Percentiles rank a stretch among this genome's conserved stretches.
phyloP scores from a whole-genome alignment of 2,113 vertebrate genomes.

The Hypomesus transpacificus region DNA sequence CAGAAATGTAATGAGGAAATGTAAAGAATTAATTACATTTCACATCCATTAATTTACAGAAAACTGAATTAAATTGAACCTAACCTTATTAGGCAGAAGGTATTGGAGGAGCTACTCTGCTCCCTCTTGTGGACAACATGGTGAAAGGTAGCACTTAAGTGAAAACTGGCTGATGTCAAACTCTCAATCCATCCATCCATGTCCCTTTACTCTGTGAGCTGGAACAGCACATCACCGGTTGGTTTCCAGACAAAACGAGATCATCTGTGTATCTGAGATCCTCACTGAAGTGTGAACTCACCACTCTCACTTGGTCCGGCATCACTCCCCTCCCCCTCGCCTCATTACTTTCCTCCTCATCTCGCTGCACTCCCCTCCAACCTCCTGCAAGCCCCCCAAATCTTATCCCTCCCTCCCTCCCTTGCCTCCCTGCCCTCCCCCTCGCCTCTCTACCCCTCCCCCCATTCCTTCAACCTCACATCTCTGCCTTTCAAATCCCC shows the following conservation, averaged over 20 bases:
- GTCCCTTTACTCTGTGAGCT: not conserved
- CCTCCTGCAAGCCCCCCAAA: not conserved
- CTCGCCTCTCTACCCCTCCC: no score
- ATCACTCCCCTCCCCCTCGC: not conserved
- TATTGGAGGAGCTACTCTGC: no score
- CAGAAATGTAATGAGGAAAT: no score
- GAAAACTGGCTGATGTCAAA: not conserved
- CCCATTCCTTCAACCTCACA: no score
- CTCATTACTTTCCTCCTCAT: not conserved
- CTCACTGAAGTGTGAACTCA: slow-evolving; percentile 4
- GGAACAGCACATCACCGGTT: not conserved
- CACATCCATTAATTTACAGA: no score
- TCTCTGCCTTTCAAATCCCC: no score
- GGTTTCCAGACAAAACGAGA: not conserved
- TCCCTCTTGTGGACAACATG: not conserved
- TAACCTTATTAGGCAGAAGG: no score
- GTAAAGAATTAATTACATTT: no score
- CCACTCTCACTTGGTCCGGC: not conserved
- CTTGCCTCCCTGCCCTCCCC: not conserved
- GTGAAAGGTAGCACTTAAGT: not conserved
- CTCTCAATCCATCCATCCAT: not conserved
- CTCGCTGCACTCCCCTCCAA: not conserved
- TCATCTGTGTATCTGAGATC: not conserved
- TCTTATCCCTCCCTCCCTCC: not conserved
- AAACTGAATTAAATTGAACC: no score